These are phyloP conservation scores for Drosophila ezoana DNA, from an alignment of 2,888 invertebrate species.

Conservation along the genomic window DNA sequence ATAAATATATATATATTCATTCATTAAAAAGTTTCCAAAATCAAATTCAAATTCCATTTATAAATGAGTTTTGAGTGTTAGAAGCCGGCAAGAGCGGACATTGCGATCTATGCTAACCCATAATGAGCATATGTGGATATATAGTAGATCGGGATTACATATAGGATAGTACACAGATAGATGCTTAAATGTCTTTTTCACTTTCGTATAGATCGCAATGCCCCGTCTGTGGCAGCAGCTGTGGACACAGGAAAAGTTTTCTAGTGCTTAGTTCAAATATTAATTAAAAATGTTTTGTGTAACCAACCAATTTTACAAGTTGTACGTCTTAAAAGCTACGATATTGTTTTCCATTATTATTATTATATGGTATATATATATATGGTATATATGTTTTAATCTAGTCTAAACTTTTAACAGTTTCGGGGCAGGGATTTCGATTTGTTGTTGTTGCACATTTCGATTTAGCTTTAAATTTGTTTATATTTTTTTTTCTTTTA, in stretches of 20 bases:
- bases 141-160: constrained; percentile 23
- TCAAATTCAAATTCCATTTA: constrained; percentile 30
- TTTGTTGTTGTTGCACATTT: constrained; percentile 42
- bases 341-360: constrained; percentile 42
- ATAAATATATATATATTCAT: constrained; percentile 10
- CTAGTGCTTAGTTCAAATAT: constrained; percentile 60
- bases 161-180: constrained; percentile 21
- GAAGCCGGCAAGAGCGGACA: constrained; percentile 30
- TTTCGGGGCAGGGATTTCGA: constrained; percentile 19
- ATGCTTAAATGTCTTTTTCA: constrained; percentile 13
- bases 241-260: constrained; percentile 75
- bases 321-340: constrained; percentile 55
- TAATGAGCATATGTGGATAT: constrained; percentile 33
- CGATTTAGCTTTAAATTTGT: constrained; percentile 26
- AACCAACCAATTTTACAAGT: constrained; percentile 72
- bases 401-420: constrained; percentile 36
- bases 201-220: constrained; percentile 26
- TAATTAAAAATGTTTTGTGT: constrained; percentile 52
- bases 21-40: constrained; percentile 16
- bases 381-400: constrained; percentile 26
- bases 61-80: constrained; percentile 43
- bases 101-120: constrained; percentile 46
- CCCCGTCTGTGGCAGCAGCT: constrained; percentile 11
- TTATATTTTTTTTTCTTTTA: constrained; percentile 33
- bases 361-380: constrained; percentile 37